phyloP scores from a whole-genome alignment of 2,888 invertebrate genomes.

The Caradrina kadenii region DNA sequence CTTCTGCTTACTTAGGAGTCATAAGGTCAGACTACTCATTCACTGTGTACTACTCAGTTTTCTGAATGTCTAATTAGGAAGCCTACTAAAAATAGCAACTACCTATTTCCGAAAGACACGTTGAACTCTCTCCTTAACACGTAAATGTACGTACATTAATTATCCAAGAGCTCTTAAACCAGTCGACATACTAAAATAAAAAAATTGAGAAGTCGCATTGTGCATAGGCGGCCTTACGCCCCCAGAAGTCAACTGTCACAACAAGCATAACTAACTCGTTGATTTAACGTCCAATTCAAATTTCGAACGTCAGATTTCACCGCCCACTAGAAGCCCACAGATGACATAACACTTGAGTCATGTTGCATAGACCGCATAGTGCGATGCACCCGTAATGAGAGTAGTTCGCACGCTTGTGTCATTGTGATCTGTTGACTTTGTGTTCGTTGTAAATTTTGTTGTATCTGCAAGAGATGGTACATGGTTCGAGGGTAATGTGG shows the following conservation, averaged over 20 bases:
- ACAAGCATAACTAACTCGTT: slow-evolving; percentile 33
- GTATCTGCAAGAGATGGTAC: background rate
- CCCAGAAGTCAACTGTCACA: slow-evolving; percentile 39
- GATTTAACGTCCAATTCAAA: slow-evolving; percentile 47
- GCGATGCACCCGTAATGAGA: slow-evolving; percentile 43
- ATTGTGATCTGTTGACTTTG: background rate
- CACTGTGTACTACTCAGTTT: background rate
- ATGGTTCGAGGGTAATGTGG: background rate
- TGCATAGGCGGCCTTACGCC: slow-evolving; percentile 41
- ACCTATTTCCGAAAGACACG: background rate
- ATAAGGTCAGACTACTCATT: background rate
- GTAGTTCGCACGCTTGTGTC: slow-evolving; percentile 1
- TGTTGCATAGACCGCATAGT: slow-evolving; percentile 28
- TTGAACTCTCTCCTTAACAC: background rate
- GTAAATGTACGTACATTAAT: background rate
- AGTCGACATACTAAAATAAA: slow-evolving; percentile 1
- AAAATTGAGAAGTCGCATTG: slow-evolving; percentile 20
- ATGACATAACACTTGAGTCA: slow-evolving; percentile 59
- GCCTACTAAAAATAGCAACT: no score
- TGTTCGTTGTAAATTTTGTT: background rate
- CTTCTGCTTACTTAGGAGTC: background rate
- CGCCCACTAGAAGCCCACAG: slow-evolving; percentile 55
- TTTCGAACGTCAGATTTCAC: slow-evolving; percentile 48
- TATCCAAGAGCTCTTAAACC: slow-evolving; percentile 5
- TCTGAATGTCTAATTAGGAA: background rate